These are phyloP conservation scores for Hucho hucho DNA, from an alignment of 2,113 vertebrate species.

Conservation along the genomic window DNA sequence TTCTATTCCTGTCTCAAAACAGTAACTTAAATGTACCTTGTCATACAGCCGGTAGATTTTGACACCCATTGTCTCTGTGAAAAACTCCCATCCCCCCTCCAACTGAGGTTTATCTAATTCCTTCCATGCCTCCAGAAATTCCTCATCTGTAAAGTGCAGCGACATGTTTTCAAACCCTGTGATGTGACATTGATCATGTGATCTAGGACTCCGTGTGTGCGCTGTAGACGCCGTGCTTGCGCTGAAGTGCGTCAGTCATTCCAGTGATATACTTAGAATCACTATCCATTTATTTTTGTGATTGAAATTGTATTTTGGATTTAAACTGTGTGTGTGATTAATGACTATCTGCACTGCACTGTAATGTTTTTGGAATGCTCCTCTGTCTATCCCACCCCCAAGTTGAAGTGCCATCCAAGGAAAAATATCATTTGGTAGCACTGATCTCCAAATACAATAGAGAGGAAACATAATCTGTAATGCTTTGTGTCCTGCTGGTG, in stretches of 20 bases:
- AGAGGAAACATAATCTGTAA: background rate
- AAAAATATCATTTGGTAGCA: background rate
- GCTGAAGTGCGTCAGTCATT: conserved; percentile 9
- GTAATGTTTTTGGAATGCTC: background rate
- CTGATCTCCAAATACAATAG: background rate
- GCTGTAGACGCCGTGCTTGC: background rate
- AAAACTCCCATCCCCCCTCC: conserved; percentile 77
- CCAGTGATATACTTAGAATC: conserved; percentile 4
- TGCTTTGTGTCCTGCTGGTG: background rate
- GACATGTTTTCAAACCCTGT: conserved; percentile 30
- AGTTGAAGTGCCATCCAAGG: background rate
- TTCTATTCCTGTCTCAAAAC: background rate
- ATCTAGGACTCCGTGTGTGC: background rate
- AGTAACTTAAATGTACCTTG: conserved; percentile 67
- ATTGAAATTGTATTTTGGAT: background rate
- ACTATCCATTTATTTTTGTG: background rate
- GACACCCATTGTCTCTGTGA: conserved; percentile 76
- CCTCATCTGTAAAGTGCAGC: conserved; percentile 69
- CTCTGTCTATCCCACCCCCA: background rate
- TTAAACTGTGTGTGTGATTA: background rate
- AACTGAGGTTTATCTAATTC: conserved; percentile 77
- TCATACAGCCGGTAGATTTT: conserved; percentile 77
- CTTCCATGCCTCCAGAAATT: conserved; percentile 75
- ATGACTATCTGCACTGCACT: too few relatives aligned
- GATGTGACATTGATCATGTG: conserved; percentile 25